Evolutionary conservation across 2,797 vertebrate genomes (phyloP), one percentile per base, ranked within the genome.

Genomic region (Danio choprae): DNA sequence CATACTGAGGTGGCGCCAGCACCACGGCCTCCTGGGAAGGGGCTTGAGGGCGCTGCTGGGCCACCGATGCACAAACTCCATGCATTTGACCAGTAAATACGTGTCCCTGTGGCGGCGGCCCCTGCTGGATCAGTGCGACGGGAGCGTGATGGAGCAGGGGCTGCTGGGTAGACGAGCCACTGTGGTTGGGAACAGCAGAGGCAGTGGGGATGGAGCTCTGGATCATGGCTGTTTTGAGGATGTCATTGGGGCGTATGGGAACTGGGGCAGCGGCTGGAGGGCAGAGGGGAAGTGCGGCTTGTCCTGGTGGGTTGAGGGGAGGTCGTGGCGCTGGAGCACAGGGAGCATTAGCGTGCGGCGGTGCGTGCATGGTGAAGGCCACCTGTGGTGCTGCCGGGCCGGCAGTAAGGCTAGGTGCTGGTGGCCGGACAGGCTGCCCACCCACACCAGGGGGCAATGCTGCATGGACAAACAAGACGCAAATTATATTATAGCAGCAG

Each of bases 51-150:
- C 89, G 89, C 70, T 90, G 91, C 81, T 92, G 93, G 53, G 94
- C 87, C 77, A 96, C 91, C 22, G 96, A 94, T 7, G 93, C 88
- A 89, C 95, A 96, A 84, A 96, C 93, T 36, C 95, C 96, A 89
- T 98, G 97, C 74, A 98, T 94, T 93, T 96, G 93, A 88, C 97
- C 95, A 77, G 94, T 88, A 76, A 98, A 95, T 91, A 98, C 92
- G 89, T 98, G 98, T 89, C 96, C 95, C 90, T 97, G 97, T 72
- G 96, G 95, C 79, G 95, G 91, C 80, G 95, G 91, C 88, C 96
- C 94, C 89, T 96, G 97, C 81, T 98, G 97, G 91, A 99, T 96
- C 84, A 99, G 93, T 1, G 97, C 96, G 83, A 99, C 95, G 16
- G 97, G 96, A 0, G 92, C 86, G 84, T 96, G 95, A 85, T 94